These are phyloP conservation scores for Porites cylindrica DNA, from an alignment of 92 coral and sea anemone species.

Conservation along the genomic window DNA sequence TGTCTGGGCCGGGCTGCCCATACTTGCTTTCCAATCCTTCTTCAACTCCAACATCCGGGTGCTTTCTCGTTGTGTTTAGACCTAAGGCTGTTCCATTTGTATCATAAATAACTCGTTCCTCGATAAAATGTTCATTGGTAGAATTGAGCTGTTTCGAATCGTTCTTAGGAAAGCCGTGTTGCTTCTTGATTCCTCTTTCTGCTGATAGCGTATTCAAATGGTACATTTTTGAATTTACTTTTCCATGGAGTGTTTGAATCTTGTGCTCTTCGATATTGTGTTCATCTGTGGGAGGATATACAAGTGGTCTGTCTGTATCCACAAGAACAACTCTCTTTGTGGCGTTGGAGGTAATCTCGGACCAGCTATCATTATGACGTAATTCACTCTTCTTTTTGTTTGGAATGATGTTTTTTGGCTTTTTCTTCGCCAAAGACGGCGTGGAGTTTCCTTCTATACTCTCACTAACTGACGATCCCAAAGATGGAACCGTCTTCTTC, in stretches of 20 bases:
- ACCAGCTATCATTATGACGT: not conserved
- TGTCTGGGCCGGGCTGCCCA: slow-evolving; percentile 30
- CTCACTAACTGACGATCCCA: not conserved
- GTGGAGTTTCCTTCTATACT: not conserved
- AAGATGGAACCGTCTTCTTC: not conserved
- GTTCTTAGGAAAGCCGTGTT: not conserved
- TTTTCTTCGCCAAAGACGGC: not conserved
- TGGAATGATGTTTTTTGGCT: not conserved
- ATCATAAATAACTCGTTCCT: slow-evolving; percentile 21
- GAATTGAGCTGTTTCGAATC: not conserved
- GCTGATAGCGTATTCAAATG: not conserved
- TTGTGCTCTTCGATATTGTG: slow-evolving; percentile 44
- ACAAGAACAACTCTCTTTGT: slow-evolving; percentile 46
- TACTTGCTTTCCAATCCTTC: slow-evolving; percentile 20
- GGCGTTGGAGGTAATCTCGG: slow-evolving; percentile 1
- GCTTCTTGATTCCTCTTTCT: not conserved
- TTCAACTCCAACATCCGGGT: not conserved
- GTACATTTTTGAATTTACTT: not conserved
- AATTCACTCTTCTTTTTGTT: not conserved
- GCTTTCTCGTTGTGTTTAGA: not conserved
- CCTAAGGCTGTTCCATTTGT: not conserved
- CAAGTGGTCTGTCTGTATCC: slow-evolving; percentile 48
- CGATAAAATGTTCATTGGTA: slow-evolving; percentile 18
- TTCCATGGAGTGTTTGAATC: slow-evolving; percentile 7
- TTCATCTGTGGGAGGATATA: slow-evolving; percentile 44